Percentiles rank a stretch among this genome's conserved stretches.
These are phyloP conservation scores for Apoda limacodes DNA, from an alignment of 2,888 invertebrate species.

Conservation along the genomic window DNA sequence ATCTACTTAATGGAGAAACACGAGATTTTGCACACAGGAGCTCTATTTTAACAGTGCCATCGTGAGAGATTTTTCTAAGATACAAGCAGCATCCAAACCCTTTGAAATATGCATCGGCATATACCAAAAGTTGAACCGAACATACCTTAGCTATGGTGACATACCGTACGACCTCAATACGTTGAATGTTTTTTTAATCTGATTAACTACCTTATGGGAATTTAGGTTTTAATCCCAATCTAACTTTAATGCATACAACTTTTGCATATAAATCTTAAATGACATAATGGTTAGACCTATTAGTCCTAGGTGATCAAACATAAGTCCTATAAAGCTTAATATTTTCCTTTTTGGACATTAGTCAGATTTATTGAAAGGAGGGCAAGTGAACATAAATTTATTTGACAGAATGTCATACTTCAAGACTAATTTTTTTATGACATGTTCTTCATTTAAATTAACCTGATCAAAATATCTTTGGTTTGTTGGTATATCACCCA, in stretches of 20 bases:
- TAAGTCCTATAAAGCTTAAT: slow-evolving; percentile 17
- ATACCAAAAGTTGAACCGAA: slow-evolving; percentile 12
- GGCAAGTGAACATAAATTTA: slow-evolving; percentile 5
- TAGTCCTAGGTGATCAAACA: slow-evolving; percentile 18
- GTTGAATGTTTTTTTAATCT: slow-evolving; percentile 4
- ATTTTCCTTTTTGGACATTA: slow-evolving; percentile 14
- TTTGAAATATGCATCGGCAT: slow-evolving; percentile 13
- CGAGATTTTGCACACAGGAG: slow-evolving; percentile 14
- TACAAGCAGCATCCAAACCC: slow-evolving; percentile 15
- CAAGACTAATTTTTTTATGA: slow-evolving; percentile 12
- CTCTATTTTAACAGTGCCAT: slow-evolving; percentile 5
- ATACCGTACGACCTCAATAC: slow-evolving; percentile 1
- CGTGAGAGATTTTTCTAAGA: slow-evolving; percentile 7
- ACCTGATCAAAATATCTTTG: slow-evolving; percentile 7
- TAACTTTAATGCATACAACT: slow-evolving; percentile 10
- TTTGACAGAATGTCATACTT: slow-evolving; percentile 7
- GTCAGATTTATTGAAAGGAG: slow-evolving; percentile 1
- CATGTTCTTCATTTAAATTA: slow-evolving; percentile 8
- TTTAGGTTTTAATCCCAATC: slow-evolving; percentile 10
- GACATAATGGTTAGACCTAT: slow-evolving; percentile 15
- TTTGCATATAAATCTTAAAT: slow-evolving; percentile 17
- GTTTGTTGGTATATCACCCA: slow-evolving; percentile 7
- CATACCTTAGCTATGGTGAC: neutral
- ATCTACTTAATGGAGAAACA: slow-evolving; percentile 10
- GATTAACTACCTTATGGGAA: slow-evolving; percentile 8